Base-by-base conservation (phyloP, 1,140 invertebrate species). In the Procambarus clarkii region DNA sequence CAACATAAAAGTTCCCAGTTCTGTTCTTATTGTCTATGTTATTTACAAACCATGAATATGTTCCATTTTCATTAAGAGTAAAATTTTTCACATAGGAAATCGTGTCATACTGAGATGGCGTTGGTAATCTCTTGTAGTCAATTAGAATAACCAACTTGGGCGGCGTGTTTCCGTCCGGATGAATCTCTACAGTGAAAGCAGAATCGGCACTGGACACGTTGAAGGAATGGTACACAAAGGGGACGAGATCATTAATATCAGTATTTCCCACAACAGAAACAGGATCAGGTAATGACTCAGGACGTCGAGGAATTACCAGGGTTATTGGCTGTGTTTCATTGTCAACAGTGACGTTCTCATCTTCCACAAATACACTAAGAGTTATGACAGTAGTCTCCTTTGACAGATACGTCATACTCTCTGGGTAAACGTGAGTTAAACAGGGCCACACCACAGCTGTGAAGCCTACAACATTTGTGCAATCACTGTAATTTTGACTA, bases 91-190 rank as follows among this genome's bases (percentile, higher is more conserved):
- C 58, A 50, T 21, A 46, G 4, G 21, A 15, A 64, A 85, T 85
- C 34, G 24, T 77, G 1, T 58, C n/a, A 54, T 71, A 91, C 11
- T 91, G 58, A 24, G 81, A 84, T n/a, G 83, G 81, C 3, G 88
- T 91, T 24, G 88, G 88, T 64, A 83, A 45, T 76, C 88, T 91
- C 21, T 86, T 34, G 48, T 78, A 44, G 24, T 84, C 88, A 7
- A 91, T 76, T 21, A 91, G 24, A 48, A 91, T 34, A 4, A 79
- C 76, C 64, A 83, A 34, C 11, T 91, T 46, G 0, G 88, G 48
- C 34, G 81, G 81, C 18, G 58, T 9, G 15, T 54, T 48, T n/a
- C 74, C 78, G 2, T 44, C n/a, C 44, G 48, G 24, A 24, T 9
- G 5, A 18, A 87, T 60, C 9, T 87, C 85, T 7, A 87, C 21